These are phyloP conservation scores for Drosophila parabipectinata DNA, from an alignment of 1,140 invertebrate genomes.

Conservation along the genomic window DNA sequence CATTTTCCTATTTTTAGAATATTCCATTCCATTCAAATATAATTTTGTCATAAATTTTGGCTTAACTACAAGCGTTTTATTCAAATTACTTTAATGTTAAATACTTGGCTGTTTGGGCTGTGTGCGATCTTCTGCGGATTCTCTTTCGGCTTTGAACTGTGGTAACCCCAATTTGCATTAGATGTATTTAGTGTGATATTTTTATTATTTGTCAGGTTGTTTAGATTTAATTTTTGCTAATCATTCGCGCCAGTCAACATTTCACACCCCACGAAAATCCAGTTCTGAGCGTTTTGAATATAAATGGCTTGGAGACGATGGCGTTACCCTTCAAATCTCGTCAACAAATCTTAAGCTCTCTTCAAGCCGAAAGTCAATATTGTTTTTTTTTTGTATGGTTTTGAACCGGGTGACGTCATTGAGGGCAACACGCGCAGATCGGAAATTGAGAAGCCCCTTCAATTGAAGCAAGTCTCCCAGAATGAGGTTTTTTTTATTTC, in stretches of 20 bases:
- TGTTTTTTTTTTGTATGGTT: conserved; percentile 21
- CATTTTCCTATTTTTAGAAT: conserved; percentile 61
- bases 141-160: conserved; percentile 30
- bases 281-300: conserved; percentile 36
- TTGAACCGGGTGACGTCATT: conserved; percentile 28
- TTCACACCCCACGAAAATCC: conserved; percentile 41
- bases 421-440: conserved; percentile 20
- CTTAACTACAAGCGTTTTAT: conserved; percentile 41
- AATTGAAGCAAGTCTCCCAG: conserved; percentile 27
- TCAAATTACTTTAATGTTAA: conserved; percentile 36
- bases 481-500: conserved; percentile 9
- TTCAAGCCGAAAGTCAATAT: conserved; percentile 34
- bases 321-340: conserved; percentile 27
- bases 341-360: conserved; percentile 37
- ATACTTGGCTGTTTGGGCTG: background rate
- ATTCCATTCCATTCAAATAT: conserved; percentile 37
- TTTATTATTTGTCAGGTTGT: conserved; percentile 45
- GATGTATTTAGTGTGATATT: conserved; percentile 24
- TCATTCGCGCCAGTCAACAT: conserved; percentile 56
- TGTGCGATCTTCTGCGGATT: conserved; percentile 17
- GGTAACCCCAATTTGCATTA: conserved; percentile 47
- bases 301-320: conserved; percentile 21
- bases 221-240: conserved; percentile 70
- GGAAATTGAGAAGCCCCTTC: conserved; percentile 30
- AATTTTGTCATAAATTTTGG: conserved; percentile 37